Base-by-base conservation (phyloP, 2,797 vertebrate species). In the Ctenopoma kingsleyae region DNA sequence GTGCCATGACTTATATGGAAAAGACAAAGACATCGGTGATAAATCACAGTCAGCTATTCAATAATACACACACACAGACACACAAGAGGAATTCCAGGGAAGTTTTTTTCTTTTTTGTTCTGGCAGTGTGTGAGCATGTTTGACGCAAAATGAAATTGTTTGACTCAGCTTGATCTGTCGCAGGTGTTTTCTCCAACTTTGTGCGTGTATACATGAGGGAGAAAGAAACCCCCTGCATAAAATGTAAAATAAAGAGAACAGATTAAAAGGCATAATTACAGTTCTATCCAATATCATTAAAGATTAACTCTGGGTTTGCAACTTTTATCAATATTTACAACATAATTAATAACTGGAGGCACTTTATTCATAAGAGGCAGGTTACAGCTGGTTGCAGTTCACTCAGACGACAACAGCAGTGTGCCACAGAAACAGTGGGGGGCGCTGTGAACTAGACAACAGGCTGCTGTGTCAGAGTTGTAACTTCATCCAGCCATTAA, bases 401-500 rank as follows among this genome's bases (percentile, higher is more conserved):
- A 35, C 59, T 62, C 12, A 13, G 59, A 80, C 59, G 70, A 77
- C 35, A 54, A 66, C 67, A 67, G 74, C 63, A 72, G 30, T 65
- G 68, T 54, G 25, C 27, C 23, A 32, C 47, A 69, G 64, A 30
- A 67, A 76, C 81, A 76, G 65, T 4, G 49, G 76, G 85, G 81
- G 88, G 82, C 65, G 74, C 81, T 83, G 74, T 76, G 76, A 81
- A 81, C 76, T 81, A 11, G 65, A 32, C 74, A 59, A 58, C 76
- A 60, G 56, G 63, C 71, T 50, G 60, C 79, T 43, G 69, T 36
- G 63, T 23, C 20, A 13, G 67, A 48, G 51, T 71, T 32, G 77
- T 86, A 89, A 91, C 87, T 83, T 53, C 71, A 80, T 85, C 70
- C 81, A 74, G 76, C 79, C 76, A 91, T 94, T 90, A 92, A 93